Percentiles rank a stretch among this genome's conserved stretches.
Conservation (phyloP, 23 tunicate genomes). For the Clavelina lepadiformis region DNA sequence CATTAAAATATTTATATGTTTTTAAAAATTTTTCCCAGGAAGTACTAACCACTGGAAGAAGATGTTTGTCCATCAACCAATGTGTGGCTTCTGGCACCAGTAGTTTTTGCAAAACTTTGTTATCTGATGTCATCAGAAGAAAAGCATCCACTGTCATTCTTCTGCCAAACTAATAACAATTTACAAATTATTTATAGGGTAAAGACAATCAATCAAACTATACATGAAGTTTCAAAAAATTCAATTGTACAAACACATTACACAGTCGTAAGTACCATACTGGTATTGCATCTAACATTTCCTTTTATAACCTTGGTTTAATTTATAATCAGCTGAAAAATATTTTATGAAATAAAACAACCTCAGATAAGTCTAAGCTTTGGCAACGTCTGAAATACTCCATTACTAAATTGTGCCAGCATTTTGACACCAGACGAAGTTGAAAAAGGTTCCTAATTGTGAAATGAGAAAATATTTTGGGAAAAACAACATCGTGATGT, state of each 20-base stretch:
- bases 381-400: constrained; percentile 14
- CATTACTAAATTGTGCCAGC: not conserved
- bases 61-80: constrained; percentile 33
- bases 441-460: constrained; percentile 24
- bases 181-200: no score
- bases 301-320: not conserved
- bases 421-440: constrained; percentile 17
- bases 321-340: not conserved
- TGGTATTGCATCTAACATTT: no score
- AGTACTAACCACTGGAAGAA: constrained; percentile 33
- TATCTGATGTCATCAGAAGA: constrained; percentile 14
- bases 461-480: constrained; percentile 2
- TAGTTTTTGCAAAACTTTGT: constrained; percentile 16
- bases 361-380: constrained; percentile 10
- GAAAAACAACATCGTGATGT: constrained; percentile 25
- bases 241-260: no score
- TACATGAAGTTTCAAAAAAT: no score
- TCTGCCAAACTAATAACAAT: not conserved
- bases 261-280: no score
- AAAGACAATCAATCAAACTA: no score
- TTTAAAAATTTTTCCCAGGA: not conserved
- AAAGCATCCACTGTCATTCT: constrained; percentile 17
- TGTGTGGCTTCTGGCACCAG: constrained; percentile 18
- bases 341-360: not conserved
- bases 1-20: no score